These are phyloP conservation scores for Formicarius rufipectus DNA, from an alignment of 2,113 vertebrate genomes.

Conservation along the genomic window DNA sequence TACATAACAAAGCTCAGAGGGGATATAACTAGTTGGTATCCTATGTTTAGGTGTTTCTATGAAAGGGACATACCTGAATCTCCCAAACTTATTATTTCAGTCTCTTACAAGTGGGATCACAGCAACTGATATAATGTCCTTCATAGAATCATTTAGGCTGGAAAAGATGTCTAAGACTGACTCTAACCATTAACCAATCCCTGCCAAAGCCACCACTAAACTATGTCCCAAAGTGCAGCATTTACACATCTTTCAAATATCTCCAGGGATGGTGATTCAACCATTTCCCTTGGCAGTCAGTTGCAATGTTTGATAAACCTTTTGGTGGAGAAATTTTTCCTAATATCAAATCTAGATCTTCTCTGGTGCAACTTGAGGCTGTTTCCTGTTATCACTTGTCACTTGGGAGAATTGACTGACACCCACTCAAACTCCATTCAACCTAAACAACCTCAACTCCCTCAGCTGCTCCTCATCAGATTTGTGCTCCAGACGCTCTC, in stretches of 20 bases:
- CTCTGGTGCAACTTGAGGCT: not conserved
- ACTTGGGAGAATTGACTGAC: not conserved
- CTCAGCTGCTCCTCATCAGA: not conserved
- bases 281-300: too few species aligned
- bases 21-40: not conserved
- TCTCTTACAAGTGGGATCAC: not conserved
- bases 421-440: not conserved
- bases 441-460: not conserved
- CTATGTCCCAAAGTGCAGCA: not conserved
- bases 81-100: not conserved
- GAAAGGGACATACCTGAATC: not conserved
- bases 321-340: not conserved
- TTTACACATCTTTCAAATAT: not conserved
- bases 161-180: not conserved
- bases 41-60: not conserved
- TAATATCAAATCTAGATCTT: not conserved
- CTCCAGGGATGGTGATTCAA: not conserved
- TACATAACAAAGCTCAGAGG: not conserved
- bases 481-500: not conserved
- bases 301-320: not conserved
- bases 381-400: not conserved
- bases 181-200: not conserved
- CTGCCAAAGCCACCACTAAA: not conserved
- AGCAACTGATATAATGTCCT: not conserved
- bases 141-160: not conserved